Evolutionary conservation across 2,113 vertebrate species (phyloP).

Genomic region (Gambusia holbrooki): DNA sequence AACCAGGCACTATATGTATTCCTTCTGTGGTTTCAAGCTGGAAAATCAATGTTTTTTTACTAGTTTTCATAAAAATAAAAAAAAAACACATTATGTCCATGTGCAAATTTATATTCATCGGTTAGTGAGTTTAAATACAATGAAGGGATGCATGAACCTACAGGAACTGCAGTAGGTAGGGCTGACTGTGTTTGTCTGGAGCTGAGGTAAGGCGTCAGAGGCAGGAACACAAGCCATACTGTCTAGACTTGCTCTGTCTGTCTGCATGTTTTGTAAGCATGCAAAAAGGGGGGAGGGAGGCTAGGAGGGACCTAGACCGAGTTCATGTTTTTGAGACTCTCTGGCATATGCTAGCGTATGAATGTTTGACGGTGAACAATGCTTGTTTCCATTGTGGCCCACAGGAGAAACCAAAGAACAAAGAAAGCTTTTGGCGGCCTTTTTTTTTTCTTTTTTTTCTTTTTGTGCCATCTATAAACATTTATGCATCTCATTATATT

Average conservation of each 20-base stretch:
- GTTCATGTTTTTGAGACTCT: slow-evolving; percentile 66
- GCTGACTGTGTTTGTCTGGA: slow-evolving; percentile 65
- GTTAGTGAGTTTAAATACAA: slow-evolving; percentile 34
- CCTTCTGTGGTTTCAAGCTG: not conserved
- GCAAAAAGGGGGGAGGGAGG: slow-evolving; percentile 41
- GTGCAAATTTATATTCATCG: slow-evolving; percentile 45
- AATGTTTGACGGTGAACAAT: slow-evolving; percentile 60
- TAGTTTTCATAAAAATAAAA: not conserved
- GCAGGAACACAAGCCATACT: slow-evolving; percentile 59
- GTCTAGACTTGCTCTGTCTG: slow-evolving; percentile 76
- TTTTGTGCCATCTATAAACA: slow-evolving; percentile 51
- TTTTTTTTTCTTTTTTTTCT: slow-evolving; percentile 15
- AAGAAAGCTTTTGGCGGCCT: slow-evolving; percentile 54
- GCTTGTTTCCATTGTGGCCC: slow-evolving; percentile 68
- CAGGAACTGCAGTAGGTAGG: slow-evolving; percentile 36
- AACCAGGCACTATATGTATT: no score
- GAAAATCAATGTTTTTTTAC: slow-evolving; percentile 4
- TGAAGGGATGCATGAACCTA: slow-evolving; percentile 18
- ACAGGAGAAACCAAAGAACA: slow-evolving; percentile 68
- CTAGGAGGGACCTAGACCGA: slow-evolving; percentile 34
- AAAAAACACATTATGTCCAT: not conserved
- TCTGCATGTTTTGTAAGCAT: slow-evolving; percentile 73
- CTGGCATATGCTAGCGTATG: slow-evolving; percentile 67
- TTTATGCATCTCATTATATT: slow-evolving; percentile 33
- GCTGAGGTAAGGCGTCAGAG: slow-evolving; percentile 69